Percentiles rank a stretch among this genome's conserved stretches.
phyloP scores from a whole-genome alignment of 2,797 vertebrate species.

The Liasis olivaceus region DNA sequence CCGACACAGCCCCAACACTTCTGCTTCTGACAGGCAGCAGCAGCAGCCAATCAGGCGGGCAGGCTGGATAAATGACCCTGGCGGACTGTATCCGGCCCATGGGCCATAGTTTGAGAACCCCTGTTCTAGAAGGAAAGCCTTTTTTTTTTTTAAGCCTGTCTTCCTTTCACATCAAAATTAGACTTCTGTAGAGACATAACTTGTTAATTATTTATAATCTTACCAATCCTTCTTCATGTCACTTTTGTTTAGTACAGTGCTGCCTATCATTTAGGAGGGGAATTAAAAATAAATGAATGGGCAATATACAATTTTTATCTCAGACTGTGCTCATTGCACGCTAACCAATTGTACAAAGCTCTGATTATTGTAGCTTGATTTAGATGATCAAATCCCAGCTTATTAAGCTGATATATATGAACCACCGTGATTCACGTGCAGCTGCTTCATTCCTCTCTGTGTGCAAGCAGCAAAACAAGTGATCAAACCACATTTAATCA shows the following conservation, averaged over 20 bases:
- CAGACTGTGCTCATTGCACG: not conserved
- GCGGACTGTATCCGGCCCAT: too few relatives aligned
- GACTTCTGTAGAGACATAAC: not conserved
- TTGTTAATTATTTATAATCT: not conserved
- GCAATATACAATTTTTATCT: not conserved
- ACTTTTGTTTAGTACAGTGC: not conserved
- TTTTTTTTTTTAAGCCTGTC: not conserved
- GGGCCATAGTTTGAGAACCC: too few relatives aligned
- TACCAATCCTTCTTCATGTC: not conserved
- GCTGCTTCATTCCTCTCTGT: not conserved
- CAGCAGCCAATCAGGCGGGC: too few relatives aligned
- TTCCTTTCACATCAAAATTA: not conserved
- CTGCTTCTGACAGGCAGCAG: too few relatives aligned
- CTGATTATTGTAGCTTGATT: constrained; percentile 14
- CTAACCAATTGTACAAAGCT: constrained; percentile 4
- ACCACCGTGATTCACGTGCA: not conserved
- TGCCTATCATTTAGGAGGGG: not conserved
- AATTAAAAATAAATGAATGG: not conserved
- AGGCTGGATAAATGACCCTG: too few relatives aligned
- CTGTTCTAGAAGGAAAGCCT: not conserved
- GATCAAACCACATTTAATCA: not conserved
- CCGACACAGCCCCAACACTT: too few relatives aligned
- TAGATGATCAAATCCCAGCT: not conserved
- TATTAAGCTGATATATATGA: not conserved
- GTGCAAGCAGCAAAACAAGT: not conserved